These are phyloP conservation scores for Cataglyphis hispanica DNA, from an alignment of 1,140 invertebrate genomes.

Conservation along the genomic window DNA sequence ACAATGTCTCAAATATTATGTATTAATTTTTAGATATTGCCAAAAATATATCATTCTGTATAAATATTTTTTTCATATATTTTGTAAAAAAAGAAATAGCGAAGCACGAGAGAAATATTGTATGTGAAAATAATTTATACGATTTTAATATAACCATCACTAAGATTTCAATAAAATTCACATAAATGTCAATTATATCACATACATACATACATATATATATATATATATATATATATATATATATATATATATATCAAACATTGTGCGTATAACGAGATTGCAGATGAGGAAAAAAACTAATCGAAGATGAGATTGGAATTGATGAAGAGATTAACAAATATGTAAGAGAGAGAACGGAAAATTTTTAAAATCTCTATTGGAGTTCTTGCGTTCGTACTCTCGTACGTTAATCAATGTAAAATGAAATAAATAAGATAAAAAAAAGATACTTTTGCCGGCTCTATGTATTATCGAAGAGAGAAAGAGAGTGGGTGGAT, in stretches of 20 bases:
- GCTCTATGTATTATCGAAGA: background rate
- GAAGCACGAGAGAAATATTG: background rate
- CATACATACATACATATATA: too few species aligned
- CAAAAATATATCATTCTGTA: background rate
- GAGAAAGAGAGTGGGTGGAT: background rate
- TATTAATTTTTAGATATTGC: constrained; percentile 5
- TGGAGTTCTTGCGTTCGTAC: constrained; percentile 10
- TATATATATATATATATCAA: background rate
- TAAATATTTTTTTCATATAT: background rate
- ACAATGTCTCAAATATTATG: background rate
- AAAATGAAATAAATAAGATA: constrained; percentile 57
- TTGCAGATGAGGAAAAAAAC: constrained; percentile 19
- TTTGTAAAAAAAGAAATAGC: background rate
- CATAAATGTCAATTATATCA: too few species aligned
- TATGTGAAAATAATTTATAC: background rate
- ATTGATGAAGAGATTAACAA: constrained; percentile 40
- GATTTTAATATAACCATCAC: background rate
- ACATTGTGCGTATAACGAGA: background rate
- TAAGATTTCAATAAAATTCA: background rate
- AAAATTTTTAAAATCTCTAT: constrained; percentile 42
- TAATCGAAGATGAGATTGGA: constrained; percentile 34
- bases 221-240: too few species aligned
- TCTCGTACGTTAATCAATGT: constrained; percentile 53
- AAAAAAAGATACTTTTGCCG: constrained; percentile 21
- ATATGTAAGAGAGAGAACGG: constrained; percentile 12